Percentiles rank a stretch among this genome's conserved stretches.
These are phyloP conservation scores for Dexiosoma caninum DNA, from an alignment of 2,888 invertebrate species.

Conservation along the genomic window DNA sequence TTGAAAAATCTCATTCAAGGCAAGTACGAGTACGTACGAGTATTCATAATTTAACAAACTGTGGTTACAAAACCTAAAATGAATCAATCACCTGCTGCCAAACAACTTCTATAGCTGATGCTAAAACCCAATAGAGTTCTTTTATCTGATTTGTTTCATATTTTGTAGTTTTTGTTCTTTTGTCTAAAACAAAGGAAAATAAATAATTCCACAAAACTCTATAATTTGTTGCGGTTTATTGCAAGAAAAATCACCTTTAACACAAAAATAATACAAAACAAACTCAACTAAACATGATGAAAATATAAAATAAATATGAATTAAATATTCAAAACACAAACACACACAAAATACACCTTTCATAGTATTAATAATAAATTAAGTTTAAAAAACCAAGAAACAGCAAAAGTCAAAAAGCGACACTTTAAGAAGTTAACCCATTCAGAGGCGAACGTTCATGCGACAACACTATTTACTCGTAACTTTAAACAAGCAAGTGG, in stretches of 20 bases:
- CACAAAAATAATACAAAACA: conserved; percentile 2
- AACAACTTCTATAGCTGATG: not conserved
- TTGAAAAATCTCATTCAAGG: not conserved
- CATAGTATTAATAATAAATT: conserved; percentile 9
- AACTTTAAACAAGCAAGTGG: no score
- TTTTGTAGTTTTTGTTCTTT: conserved; percentile 6
- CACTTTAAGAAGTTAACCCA: conserved; percentile 33
- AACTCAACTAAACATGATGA: not conserved
- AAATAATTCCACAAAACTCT: conserved; percentile 15
- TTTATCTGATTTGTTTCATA: not conserved
- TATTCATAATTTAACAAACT: not conserved
- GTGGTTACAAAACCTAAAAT: conserved; percentile 9
- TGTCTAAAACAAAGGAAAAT: conserved; percentile 24
- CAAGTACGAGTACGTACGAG: no score
- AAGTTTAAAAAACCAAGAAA: not conserved
- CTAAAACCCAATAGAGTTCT: not conserved
- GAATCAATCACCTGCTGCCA: conserved; percentile 23
- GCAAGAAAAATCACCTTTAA: conserved; percentile 34
- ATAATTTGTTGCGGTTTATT: conserved; percentile 43
- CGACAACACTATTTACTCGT: no score
- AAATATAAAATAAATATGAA: conserved; percentile 42
- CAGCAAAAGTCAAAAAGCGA: not conserved
- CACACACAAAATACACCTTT: not conserved
- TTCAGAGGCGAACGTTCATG: no score
- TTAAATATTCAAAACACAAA: conserved; percentile 56